phyloP scores from a whole-genome alignment of 2,113 vertebrate species.

The Phoenicopterus ruber region DNA sequence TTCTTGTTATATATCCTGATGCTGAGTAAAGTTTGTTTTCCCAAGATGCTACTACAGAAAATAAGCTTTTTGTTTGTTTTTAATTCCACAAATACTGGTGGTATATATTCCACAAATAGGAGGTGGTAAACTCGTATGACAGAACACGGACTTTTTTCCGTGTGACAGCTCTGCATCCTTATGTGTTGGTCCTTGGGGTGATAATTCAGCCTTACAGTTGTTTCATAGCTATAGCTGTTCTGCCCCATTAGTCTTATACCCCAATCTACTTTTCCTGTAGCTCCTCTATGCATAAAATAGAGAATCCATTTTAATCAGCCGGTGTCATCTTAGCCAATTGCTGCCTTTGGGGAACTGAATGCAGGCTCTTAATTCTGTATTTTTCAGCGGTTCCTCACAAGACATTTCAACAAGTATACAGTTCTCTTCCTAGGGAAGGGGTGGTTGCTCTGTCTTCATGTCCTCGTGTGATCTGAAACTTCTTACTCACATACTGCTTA shows the following conservation, averaged over 20 bases:
- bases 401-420: neutral
- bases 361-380: neutral
- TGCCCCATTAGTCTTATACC: neutral
- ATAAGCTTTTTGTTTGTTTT: neutral
- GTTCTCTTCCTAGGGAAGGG: neutral
- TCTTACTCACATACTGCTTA: neutral
- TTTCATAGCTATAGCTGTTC: neutral
- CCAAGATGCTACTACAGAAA: neutral
- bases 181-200: neutral
- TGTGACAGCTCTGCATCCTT: neutral
- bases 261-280: neutral
- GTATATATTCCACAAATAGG: neutral
- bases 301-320: neutral
- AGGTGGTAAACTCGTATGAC: fast-evolving
- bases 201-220: neutral
- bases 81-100: neutral
- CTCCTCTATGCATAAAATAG: neutral
- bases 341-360: neutral
- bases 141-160: neutral
- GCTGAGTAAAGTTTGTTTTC: neutral
- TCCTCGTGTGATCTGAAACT: neutral
- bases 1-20: neutral
- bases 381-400: neutral
- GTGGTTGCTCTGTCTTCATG: neutral
- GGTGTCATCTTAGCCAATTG: neutral